Evolutionary conservation across 2,888 invertebrate species (phyloP).

Genomic region (Habroteleia sp.): DNA sequence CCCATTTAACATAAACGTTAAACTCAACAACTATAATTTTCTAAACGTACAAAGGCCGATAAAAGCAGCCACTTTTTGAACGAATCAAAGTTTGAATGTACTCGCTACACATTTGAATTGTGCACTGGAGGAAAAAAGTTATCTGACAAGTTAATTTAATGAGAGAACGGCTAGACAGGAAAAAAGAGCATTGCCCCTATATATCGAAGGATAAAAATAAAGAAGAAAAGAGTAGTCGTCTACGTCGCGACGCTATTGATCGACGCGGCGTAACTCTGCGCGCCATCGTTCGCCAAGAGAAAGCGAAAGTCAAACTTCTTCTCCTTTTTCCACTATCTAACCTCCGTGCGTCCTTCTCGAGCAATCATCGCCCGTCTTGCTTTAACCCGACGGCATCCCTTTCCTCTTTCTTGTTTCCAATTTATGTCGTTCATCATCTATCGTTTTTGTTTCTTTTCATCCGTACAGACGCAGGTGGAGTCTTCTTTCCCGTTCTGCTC

Average conservation of each 20-base stretch:
- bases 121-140: slow-evolving; percentile 8
- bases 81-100: too few species aligned
- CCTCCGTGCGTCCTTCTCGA: slow-evolving; percentile 61
- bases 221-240: slow-evolving; percentile 24
- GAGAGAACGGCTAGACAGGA: slow-evolving; percentile 36
- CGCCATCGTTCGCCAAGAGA: neutral
- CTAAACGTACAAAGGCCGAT: too few species aligned
- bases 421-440: slow-evolving; percentile 39
- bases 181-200: slow-evolving; percentile 40
- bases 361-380: slow-evolving; percentile 10
- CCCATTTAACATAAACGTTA: too few species aligned
- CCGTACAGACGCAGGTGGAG: slow-evolving; percentile 69
- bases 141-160: slow-evolving; percentile 44
- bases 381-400: slow-evolving; percentile 15
- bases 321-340: slow-evolving; percentile 71
- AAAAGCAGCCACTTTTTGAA: too few species aligned
- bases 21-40: too few species aligned
- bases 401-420: slow-evolving; percentile 35
- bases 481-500: slow-evolving; percentile 30
- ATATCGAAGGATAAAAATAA: slow-evolving; percentile 36
- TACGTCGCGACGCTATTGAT: slow-evolving; percentile 68
- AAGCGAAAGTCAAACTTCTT: slow-evolving; percentile 36
- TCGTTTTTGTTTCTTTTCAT: slow-evolving; percentile 55
- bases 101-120: neutral
- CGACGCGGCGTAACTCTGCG: neutral